Base-by-base conservation (phyloP, 2,888 invertebrate species). In the Drosophila anomalata region DNA sequence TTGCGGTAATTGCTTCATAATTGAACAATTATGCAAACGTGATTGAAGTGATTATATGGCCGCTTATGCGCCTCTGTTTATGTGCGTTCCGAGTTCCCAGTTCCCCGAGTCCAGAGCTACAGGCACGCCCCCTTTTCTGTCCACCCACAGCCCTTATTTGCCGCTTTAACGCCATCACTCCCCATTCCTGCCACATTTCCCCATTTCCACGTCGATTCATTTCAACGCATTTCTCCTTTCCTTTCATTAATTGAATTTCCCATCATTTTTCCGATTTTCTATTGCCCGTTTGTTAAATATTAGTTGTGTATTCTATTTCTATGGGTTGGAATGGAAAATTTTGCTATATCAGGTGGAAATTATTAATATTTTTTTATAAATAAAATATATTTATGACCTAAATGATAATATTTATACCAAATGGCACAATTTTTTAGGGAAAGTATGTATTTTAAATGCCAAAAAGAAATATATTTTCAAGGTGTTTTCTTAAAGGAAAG, bases 21-120 rank as follows among this genome's bases (percentile, higher is more conserved):
- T 83, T 83, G 88, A 83, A 87, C 83, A 83, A 83, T 87, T 87
- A 87, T 87, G 88, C 86, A 85, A 85, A 83, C 88, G 76, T 83
- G 88, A 87, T 87, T 82, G 86, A 87, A 82, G 82, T 85, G 82
- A 82, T 82, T 82, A 82, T 85, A 77, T 77, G 77, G 65, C 71
- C 85, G 79, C 86, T 85, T 85, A 87, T 81, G 82, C 66, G 71
- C 59, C 73, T 62, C 55, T 83, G 82, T 77, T 80, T 84, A 69
- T 83, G 58, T 75, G 72, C 33, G 66, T 36, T 29, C 2, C 29
- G 29, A 29, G 29, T 29, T 3, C 29, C 29, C 8, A 26, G 26
- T 22, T 22, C 26, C 24, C 24, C 24, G 24, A 26, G 26, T 17
- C 26, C 7, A 26, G 7, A 26, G 26, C 26, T 26, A 78, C 61